These are phyloP conservation scores for Melipona bicolor DNA, from an alignment of 2,888 invertebrate genomes.

Conservation along the genomic window DNA sequence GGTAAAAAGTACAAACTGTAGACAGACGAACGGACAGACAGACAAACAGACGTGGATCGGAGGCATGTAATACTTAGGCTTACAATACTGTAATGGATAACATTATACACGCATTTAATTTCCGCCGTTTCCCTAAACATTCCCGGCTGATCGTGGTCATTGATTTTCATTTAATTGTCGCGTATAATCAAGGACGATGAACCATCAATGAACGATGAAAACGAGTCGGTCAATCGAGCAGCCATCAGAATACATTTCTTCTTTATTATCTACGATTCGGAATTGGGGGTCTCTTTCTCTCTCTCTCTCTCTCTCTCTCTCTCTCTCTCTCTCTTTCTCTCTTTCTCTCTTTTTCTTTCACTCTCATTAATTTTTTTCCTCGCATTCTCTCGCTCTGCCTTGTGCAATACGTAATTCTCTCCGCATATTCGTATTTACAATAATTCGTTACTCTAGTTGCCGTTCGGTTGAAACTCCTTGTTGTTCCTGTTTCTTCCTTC, in stretches of 20 bases:
- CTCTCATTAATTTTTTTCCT: slow-evolving; percentile 33
- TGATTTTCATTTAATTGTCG: slow-evolving; percentile 55
- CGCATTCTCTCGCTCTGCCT: slow-evolving; percentile 36
- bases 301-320: not conserved
- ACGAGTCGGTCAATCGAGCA: slow-evolving; percentile 72
- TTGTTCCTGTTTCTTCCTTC: slow-evolving; percentile 45
- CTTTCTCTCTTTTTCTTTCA: slow-evolving; percentile 37
- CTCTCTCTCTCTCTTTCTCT: slow-evolving; percentile 13
- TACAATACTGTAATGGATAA: slow-evolving; percentile 81
- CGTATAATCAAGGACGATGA: slow-evolving; percentile 57
- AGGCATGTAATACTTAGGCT: slow-evolving; percentile 78
- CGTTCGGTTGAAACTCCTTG: slow-evolving; percentile 57
- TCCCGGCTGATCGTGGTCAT: slow-evolving; percentile 54
- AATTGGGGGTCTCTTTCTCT: slow-evolving; percentile 51
- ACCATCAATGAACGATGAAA: slow-evolving; percentile 69
- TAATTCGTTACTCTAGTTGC: slow-evolving; percentile 73
- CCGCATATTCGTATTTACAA: slow-evolving; percentile 75
- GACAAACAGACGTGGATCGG: slow-evolving; percentile 73
- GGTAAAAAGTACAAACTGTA: slow-evolving; percentile 68
- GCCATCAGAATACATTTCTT: slow-evolving; percentile 66
- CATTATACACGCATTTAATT: slow-evolving; percentile 74
- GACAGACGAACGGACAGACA: slow-evolving; percentile 72
- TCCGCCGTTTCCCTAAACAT: slow-evolving; percentile 54
- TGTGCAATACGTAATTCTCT: slow-evolving; percentile 50
- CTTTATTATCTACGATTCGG: slow-evolving; percentile 68